These are phyloP conservation scores for Romanogobio albipinnatus DNA, from an alignment of 2,113 vertebrate species.

Conservation along the genomic window DNA sequence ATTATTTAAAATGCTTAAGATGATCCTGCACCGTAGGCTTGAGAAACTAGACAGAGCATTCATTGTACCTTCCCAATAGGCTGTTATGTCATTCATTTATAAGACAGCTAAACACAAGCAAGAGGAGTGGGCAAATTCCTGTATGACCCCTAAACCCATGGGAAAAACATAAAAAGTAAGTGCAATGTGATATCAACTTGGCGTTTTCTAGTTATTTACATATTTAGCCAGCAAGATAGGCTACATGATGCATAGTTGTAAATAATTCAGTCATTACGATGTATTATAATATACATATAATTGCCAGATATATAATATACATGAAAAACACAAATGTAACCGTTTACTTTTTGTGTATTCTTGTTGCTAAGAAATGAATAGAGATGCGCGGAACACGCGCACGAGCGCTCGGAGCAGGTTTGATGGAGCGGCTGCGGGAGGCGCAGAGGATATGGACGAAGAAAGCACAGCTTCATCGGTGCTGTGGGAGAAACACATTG, in stretches of 20 bases:
- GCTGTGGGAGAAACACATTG: constrained; percentile 74
- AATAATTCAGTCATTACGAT: not conserved
- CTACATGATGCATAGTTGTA: not conserved
- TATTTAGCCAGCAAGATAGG: not conserved
- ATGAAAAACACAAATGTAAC: constrained; percentile 23
- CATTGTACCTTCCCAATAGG: not conserved
- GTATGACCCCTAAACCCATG: not conserved
- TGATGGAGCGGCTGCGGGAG: constrained; percentile 59
- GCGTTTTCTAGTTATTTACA: no score
- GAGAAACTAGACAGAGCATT: constrained; percentile 16
- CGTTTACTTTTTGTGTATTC: constrained; percentile 51
- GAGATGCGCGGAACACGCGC: constrained; percentile 7
- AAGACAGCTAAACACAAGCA: not conserved
- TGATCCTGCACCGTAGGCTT: not conserved
- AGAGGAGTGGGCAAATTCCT: not conserved
- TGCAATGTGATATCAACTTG: not conserved
- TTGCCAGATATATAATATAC: not conserved
- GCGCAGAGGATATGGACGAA: constrained; percentile 60
- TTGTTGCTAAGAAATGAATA: constrained; percentile 68
- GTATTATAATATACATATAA: not conserved
- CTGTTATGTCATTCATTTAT: not conserved
- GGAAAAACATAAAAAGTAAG: constrained; percentile 12
- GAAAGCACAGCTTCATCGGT: constrained; percentile 56
- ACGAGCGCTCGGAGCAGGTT: not conserved
- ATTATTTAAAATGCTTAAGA: constrained; percentile 52